Evolutionary conservation across 2,113 vertebrate species (phyloP).

Genomic region (Bufo gargarizans): DNA sequence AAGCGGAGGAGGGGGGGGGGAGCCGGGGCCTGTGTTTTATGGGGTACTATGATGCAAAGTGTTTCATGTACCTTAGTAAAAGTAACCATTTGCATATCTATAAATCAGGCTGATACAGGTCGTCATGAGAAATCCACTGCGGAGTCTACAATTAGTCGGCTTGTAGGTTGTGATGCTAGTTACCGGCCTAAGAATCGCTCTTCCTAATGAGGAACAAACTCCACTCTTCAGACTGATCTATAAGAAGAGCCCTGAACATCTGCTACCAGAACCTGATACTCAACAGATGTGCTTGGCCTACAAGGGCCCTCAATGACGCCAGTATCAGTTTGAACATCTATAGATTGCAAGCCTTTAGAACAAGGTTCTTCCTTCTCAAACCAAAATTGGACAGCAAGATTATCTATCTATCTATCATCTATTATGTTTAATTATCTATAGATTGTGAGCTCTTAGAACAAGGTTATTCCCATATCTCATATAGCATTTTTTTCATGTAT

Average conservation of each 20-base stretch:
- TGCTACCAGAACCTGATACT: not conserved
- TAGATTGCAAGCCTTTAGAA: not conserved
- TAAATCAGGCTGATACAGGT: not conserved
- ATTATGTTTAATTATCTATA: no score
- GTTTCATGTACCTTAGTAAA: not conserved
- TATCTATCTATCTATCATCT: no score
- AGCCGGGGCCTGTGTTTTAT: constrained; percentile 4
- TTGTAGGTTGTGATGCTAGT: not conserved
- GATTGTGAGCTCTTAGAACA: not conserved
- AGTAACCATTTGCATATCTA: not conserved
- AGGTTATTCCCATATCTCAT: not conserved
- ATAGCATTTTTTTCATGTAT: no score
- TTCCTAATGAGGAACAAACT: not conserved
- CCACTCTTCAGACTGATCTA: not conserved
- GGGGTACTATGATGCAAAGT: constrained; percentile 2
- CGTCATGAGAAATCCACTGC: not conserved
- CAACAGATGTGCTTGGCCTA: not conserved
- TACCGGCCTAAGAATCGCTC: not conserved
- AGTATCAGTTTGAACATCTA: not conserved
- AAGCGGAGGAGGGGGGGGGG: not conserved
- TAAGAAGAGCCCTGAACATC: not conserved
- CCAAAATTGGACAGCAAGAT: no score
- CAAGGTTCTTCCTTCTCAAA: not conserved
- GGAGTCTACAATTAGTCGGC: not conserved
- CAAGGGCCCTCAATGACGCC: no score